Evolutionary conservation across 2,888 invertebrate species (phyloP).

Genomic region (Priapulus caudatus): DNA sequence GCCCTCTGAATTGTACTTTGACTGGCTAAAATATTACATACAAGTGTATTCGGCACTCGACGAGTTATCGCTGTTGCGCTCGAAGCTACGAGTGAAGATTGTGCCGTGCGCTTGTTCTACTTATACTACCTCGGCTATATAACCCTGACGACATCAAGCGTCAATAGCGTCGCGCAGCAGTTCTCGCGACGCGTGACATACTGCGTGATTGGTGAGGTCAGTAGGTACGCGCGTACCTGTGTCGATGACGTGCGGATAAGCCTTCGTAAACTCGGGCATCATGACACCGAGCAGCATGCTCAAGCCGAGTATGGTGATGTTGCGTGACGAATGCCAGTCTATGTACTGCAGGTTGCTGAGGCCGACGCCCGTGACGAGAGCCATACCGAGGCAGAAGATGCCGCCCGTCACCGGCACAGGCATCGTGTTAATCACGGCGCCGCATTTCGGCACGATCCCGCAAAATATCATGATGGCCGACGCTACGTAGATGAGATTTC

Average conservation of each 20-base stretch:
- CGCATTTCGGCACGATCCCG: not conserved
- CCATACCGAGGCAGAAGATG: not conserved
- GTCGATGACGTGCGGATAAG: not conserved
- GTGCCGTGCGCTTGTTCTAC: no score
- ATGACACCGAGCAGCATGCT: slow-evolving; percentile 1
- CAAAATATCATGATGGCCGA: not conserved
- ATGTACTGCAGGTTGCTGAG: slow-evolving; percentile 1
- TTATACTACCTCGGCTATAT: no score
- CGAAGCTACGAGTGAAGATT: no score
- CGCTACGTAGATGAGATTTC: slow-evolving; percentile 1
- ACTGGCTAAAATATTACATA: no score
- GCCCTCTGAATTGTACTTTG: no score
- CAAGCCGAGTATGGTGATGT: not conserved
- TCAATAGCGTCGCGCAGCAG: no score
- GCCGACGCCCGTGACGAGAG: not conserved
- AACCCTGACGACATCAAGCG: no score
- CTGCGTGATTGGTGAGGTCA: no score
- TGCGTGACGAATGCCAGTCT: not conserved
- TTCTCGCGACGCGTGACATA: no score
- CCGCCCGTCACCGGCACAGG: not conserved
- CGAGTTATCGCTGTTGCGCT: no score
- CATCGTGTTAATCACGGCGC: not conserved
- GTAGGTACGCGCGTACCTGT: no score
- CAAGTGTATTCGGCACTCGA: no score
- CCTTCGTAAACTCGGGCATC: not conserved